Evolutionary conservation across 1,140 invertebrate species (phyloP).

Genomic region (Glomeris maerens): DNA sequence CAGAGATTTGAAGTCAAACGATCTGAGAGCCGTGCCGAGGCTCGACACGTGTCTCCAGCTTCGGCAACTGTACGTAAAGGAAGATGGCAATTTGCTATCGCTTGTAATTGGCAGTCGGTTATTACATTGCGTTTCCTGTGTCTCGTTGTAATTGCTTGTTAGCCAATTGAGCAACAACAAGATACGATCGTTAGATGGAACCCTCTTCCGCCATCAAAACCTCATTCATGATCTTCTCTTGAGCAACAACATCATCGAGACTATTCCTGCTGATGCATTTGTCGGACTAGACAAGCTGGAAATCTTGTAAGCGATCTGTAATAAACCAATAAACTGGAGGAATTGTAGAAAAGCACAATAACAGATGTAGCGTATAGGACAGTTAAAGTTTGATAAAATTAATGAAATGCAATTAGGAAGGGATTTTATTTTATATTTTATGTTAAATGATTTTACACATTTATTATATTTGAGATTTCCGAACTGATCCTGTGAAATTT

Average conservation of each 20-base stretch:
- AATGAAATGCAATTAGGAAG: too few relatives aligned
- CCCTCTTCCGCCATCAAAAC: conserved; percentile 50
- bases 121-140: not conserved
- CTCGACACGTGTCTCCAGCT: conserved; percentile 41
- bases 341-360: too few relatives aligned
- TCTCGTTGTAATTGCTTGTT: conserved; percentile 29
- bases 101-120: not conserved
- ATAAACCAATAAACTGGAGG: too few relatives aligned
- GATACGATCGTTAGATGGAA: conserved; percentile 51
- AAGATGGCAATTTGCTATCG: not conserved
- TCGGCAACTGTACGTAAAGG: conserved; percentile 65
- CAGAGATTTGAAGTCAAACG: conserved; percentile 31
- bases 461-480: not conserved
- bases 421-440: too few relatives aligned
- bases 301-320: conserved; percentile 58
- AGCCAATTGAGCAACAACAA: conserved; percentile 79
- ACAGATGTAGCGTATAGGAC: too few relatives aligned
- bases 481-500: conserved; percentile 20
- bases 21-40: conserved; percentile 24
- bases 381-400: too few relatives aligned
- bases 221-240: conserved; percentile 71
- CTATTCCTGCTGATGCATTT: conserved; percentile 63
- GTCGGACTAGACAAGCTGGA: conserved; percentile 59
- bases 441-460: not conserved
- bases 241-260: conserved; percentile 60